These are phyloP conservation scores for Machimus rusticus DNA, from an alignment of 2,888 invertebrate species.

Conservation along the genomic window DNA sequence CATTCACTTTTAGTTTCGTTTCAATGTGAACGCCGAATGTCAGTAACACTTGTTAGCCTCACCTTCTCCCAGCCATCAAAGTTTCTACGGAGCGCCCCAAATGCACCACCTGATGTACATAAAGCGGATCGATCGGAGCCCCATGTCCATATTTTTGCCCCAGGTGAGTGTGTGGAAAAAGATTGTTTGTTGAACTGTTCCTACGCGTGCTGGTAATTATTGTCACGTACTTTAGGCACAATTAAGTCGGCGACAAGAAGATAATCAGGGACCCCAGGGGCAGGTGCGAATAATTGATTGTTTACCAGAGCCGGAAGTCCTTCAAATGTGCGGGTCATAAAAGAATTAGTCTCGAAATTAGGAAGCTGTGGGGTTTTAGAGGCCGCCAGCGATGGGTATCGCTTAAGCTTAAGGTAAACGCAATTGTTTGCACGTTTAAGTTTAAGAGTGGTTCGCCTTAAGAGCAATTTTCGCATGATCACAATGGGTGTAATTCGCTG, in stretches of 20 bases:
- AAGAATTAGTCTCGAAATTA: slow-evolving; percentile 14
- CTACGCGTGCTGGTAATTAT: neutral
- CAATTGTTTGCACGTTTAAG: neutral
- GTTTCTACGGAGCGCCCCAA: neutral
- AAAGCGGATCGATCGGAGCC: neutral
- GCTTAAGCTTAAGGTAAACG: neutral
- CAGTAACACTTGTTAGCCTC: slow-evolving; percentile 28
- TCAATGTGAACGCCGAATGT: slow-evolving; percentile 27
- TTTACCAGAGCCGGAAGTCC: slow-evolving; percentile 16
- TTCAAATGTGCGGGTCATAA: neutral
- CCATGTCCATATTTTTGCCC: neutral
- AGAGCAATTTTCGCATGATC: neutral
- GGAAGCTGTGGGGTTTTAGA: neutral
- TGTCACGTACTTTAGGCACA: neutral
- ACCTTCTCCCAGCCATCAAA: neutral
- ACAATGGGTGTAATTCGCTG: neutral
- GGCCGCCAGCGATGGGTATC: neutral
- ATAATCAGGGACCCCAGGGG: neutral
- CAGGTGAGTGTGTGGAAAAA: neutral
- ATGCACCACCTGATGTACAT: neutral
- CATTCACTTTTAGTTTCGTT: slow-evolving; percentile 20
- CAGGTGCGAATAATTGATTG: neutral
- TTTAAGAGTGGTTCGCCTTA: neutral
- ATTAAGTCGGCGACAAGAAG: neutral
- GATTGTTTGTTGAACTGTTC: neutral